These are phyloP conservation scores for Procambarus virginalis DNA, from an alignment of 1,140 invertebrate species.

Conservation along the genomic window DNA sequence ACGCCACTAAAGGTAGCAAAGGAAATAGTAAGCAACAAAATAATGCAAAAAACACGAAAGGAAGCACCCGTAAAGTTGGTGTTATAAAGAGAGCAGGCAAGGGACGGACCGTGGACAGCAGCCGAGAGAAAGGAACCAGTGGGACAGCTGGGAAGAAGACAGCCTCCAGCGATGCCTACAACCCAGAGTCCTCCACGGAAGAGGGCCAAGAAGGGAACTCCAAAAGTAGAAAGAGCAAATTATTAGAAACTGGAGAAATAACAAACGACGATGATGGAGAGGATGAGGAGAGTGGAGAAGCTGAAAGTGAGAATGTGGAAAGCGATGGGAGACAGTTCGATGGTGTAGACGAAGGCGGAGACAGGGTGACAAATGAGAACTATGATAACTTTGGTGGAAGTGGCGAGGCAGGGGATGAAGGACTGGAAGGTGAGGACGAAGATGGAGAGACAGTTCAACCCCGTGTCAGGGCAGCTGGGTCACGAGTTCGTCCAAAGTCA, in stretches of 20 bases:
- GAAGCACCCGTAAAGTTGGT: background rate
- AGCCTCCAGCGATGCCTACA: background rate
- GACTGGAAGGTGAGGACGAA: background rate
- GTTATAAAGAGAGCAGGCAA: background rate
- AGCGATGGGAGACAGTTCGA: background rate
- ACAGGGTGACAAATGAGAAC: background rate
- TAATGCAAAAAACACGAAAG: background rate
- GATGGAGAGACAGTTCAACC: background rate
- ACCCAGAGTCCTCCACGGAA: background rate
- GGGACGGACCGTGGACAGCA: background rate
- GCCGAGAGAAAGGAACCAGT: background rate
- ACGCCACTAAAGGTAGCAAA: background rate
- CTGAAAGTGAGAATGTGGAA: background rate
- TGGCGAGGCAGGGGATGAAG: background rate
- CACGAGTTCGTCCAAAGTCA: conserved; percentile 35
- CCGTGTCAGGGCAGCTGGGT: background rate
- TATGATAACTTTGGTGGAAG: background rate
- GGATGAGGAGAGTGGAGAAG: conserved; percentile 6
- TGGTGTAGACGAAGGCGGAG: background rate
- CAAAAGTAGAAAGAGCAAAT: background rate
- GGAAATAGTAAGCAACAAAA: background rate
- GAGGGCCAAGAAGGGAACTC: background rate
- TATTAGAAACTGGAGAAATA: background rate
- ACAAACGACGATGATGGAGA: background rate
- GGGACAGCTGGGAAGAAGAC: background rate